Conservation (phyloP, 2,888 invertebrate genomes). For the Ochropleura leucogaster region DNA sequence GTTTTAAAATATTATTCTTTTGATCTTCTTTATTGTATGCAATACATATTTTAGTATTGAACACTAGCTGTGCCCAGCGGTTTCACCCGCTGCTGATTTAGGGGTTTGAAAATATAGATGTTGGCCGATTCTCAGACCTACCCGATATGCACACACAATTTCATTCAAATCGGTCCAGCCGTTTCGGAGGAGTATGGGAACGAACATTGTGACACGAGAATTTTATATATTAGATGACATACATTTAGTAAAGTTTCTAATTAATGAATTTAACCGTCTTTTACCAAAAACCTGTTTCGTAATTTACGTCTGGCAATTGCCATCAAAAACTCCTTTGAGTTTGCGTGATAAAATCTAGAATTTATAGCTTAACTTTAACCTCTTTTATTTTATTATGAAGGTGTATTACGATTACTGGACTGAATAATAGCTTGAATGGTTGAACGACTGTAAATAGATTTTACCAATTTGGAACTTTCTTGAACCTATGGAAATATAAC, state of each 20-base stretch:
- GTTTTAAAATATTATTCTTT: neutral
- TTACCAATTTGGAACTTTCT: no score
- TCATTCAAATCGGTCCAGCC: no score
- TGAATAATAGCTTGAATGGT: conserved; percentile 30
- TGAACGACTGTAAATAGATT: neutral
- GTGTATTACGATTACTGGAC: conserved; percentile 7
- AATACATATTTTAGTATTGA: neutral
- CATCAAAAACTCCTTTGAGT: neutral
- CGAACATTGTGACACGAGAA: no score
- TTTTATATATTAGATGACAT: no score
- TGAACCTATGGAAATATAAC: no score
- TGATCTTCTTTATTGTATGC: neutral
- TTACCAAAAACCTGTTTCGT: neutral
- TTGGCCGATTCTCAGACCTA: no score
- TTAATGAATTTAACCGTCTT: neutral
- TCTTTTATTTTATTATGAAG: conserved; percentile 20
- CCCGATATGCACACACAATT: no score
- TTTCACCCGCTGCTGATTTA: no score
- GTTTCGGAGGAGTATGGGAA: no score
- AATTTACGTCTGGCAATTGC: conserved; percentile 1
- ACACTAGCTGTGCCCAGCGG: no score
- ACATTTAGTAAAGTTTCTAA: neutral
- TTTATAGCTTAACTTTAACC: conserved; percentile 32
- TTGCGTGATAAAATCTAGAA: conserved; percentile 15
- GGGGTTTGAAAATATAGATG: no score